These are phyloP conservation scores for Microcebus murinus DNA, from an alignment of 2,113 vertebrate genomes.

Conservation along the genomic window DNA sequence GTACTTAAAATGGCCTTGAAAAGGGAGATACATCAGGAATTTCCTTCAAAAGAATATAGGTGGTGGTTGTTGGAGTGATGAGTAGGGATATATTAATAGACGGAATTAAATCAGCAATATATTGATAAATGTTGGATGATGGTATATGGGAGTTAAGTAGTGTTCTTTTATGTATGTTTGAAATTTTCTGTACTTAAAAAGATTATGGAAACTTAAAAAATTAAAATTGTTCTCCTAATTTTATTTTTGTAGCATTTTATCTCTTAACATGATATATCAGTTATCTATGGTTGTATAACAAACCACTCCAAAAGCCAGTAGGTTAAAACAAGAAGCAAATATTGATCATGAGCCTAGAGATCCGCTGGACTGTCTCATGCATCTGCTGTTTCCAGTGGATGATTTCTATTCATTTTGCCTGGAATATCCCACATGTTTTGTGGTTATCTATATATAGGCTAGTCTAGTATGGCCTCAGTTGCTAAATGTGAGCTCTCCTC, in stretches of 20 bases:
- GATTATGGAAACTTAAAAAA: neutral
- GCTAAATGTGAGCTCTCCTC: neutral
- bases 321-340: neutral
- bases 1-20: neutral
- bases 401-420: neutral
- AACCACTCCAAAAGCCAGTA: neutral
- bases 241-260: neutral
- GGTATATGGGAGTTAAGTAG: neutral
- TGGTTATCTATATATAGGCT: neutral
- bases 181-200: neutral
- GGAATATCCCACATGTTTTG: neutral
- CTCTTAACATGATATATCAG: neutral
- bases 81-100: neutral
- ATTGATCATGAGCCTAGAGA: neutral
- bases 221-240: neutral
- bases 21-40: neutral
- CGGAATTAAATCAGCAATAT: slow-evolving; percentile 8
- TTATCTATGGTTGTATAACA: neutral
- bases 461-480: neutral
- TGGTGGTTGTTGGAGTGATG: neutral
- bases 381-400: neutral
- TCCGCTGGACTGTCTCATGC: neutral
- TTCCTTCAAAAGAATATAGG: neutral
- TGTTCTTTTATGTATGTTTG: neutral
- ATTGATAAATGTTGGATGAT: neutral